A percentile compares a stretch with the other conserved stretches of the same genome.
Evolutionary conservation across 2,888 invertebrate genomes (phyloP).

Genomic region (Eupithecia pulchellata): DNA sequence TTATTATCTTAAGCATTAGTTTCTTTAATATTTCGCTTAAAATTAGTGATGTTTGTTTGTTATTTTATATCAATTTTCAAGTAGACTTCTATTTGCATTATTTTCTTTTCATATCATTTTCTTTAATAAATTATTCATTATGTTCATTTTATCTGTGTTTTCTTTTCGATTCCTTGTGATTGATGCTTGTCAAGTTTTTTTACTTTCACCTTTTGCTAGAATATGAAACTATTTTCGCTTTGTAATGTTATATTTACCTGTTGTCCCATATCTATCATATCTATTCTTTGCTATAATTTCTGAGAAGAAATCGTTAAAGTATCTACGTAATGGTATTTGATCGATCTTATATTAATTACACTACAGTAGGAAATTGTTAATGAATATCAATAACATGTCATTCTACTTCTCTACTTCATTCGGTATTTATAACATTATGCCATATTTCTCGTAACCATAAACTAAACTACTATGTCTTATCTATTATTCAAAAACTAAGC

Average conservation of each 20-base stretch:
- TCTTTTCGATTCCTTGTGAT: conserved; percentile 46
- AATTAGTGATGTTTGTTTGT: conserved; percentile 4
- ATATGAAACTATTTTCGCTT: background rate
- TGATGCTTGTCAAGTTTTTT: conserved; percentile 39
- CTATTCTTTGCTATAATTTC: background rate
- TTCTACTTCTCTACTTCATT: too few species aligned
- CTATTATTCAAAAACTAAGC: background rate
- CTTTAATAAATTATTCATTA: conserved; percentile 50
- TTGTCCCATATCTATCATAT: background rate
- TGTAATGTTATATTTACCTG: background rate
- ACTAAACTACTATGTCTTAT: background rate
- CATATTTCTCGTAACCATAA: background rate
- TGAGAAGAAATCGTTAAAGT: background rate
- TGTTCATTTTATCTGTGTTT: conserved; percentile 51
- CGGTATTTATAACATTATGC: background rate
- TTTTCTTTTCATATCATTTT: conserved; percentile 35
- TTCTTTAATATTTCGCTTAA: conserved; percentile 18
- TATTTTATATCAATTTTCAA: conserved; percentile 20
- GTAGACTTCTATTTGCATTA: conserved; percentile 33
- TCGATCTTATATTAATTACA: too few species aligned
- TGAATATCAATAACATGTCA: background rate
- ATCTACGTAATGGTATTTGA: too few species aligned
- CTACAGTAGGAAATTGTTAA: background rate
- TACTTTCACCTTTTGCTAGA: background rate
- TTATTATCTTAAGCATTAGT: conserved; percentile 22